Evolutionary conservation across 2,113 vertebrate genomes (phyloP), one percentile per base, ranked within the genome.

Genomic region (Pseudorectes ferrugineus): DNA sequence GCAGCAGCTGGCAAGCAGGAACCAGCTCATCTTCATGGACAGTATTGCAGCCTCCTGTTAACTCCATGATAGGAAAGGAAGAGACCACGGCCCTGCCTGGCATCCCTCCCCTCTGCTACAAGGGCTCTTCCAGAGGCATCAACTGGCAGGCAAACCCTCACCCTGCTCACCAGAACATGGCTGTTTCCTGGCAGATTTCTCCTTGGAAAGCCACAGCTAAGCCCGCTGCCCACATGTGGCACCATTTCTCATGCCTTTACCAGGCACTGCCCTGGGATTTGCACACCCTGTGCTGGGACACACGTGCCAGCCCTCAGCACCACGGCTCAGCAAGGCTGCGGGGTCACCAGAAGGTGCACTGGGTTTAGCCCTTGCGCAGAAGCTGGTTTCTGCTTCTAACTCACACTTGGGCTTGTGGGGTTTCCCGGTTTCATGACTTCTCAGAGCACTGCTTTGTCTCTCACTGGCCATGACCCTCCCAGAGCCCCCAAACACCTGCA

Each of bases 261-360:
- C 54, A 51, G 58, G 54, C 33, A 6, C 48, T 76, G 75, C 52
- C 40, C 71, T 9, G 19, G 54, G 67, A 35, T 35, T 16, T 6
- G 71, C 71, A 63, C 28, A 1, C 48, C 42, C 40, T 31, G 65
- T 28, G 49, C 48, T 25, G 66, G 65, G 61, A 62, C 57, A 51
- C 16, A 2, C 0, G 0, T 5, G 48, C 52, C 33, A 46, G n/a
- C 31, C 6, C 36, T 17, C 18, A 29, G 51, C 45, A 19, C 31
- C 16, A 4, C 0, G 0, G 52, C 55, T 67, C 61, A 2, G 5
- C 35, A 2, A 23, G 65, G 57, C 88, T 62, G 52, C 0, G 0
- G 43, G 52, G 45, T 48, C 75, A 59, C 3, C 3, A 55, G 43
- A 26, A 68, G 58, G 57, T 10, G 31, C 40, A 12, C n/a, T n/a